Base-by-base conservation (phyloP, 2,113 vertebrate genomes). In the Microtus ochrogaster region DNA sequence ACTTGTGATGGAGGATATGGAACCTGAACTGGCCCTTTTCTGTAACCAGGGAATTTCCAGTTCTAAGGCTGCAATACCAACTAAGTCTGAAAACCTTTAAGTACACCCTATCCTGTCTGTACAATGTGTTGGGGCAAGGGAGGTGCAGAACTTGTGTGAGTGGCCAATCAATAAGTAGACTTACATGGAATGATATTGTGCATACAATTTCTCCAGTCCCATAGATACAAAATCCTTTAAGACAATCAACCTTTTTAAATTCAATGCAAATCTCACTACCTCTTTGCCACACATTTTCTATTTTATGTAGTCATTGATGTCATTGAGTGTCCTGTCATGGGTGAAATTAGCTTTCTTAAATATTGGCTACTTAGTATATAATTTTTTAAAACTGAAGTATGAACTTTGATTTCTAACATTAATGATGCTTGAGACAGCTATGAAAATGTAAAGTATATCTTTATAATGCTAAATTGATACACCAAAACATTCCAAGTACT, bases 291-390 rank as follows among this genome's bases (percentile, higher is more conserved):
- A 82, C 49, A 58, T 74, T 33, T 83, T 92, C 65, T 26, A 61
- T 84, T 8, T 79, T 6, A 84, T 52, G 89, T 8, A 81, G n/a
- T 76, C 30, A 72, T 2, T 92, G 41, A 24, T 77, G 76, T 76
- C 61, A 61, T 14, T 28, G 26, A 95, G 28, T 81, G 55, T 61
- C 13, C 49, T 90, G 63, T 17, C 41, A 39, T 90, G 41, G 74
- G 81, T 73, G 17, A 96, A 96, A 87, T 96, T 9, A 90, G 91
- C 16, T 90, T 88, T 39, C 17, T 92, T 76, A 9, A 52, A 93
- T 95, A 94, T 72, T 61, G 4, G 3, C 58, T 30, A 90, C 44
- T 89, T 91, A 89, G 19, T 41, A 49, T n/a, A 92, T 95, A 81
- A 85, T 74, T 63, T 65, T 65, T 44, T 30, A 65, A 65, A 83